Evolutionary conservation across 2,797 vertebrate genomes (phyloP), one percentile per base, ranked within the genome.

Genomic region (Sebastes diaconus): DNA sequence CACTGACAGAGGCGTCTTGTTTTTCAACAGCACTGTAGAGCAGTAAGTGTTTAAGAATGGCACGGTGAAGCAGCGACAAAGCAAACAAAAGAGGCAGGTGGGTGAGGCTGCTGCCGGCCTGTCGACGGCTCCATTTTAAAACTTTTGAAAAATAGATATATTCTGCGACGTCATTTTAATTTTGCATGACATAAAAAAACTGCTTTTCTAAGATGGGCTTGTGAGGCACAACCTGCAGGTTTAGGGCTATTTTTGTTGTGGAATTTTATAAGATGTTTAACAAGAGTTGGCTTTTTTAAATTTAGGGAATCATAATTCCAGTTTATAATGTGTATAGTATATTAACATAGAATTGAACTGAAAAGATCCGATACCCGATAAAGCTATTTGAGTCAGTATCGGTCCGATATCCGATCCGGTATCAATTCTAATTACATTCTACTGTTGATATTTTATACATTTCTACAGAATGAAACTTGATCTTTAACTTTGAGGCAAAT

Each of bases 71-170:
- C 78, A 68, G 68, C 67, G 83, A 86, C 81, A 88, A 84, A 84
- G 73, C 79, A 89, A 84, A 87, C 79, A 85, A 79, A 85, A 76
- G 42, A 84, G 75, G 81, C 83, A 88, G 87, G 86, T 88, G 90
- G 87, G 82, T 61, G 71, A 90, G 73, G 74, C 69, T 60, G 71
- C 72, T 71, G 75, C 68, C 71, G 76, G 69, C 73, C 68, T 70
- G 25, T 68, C 18, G 3, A 68, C 5, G 27, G 30, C 54, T 67
- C 59, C 59, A 60, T 67, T 79, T 81, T 32, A 30, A 46, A 42
- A 42, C 32, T 64, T 55, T 59, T 42, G 10, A 14, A 29, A 55
- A 13, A 20, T 50, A 50, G 14, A 8, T 36, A 24, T 46, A 8
- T 20, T 63, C 20, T 59, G 24, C 32, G n/a, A 2, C 0, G 6